Conservation (phyloP, 1,140 invertebrate species). For the Platyscapa corneri region DNA sequence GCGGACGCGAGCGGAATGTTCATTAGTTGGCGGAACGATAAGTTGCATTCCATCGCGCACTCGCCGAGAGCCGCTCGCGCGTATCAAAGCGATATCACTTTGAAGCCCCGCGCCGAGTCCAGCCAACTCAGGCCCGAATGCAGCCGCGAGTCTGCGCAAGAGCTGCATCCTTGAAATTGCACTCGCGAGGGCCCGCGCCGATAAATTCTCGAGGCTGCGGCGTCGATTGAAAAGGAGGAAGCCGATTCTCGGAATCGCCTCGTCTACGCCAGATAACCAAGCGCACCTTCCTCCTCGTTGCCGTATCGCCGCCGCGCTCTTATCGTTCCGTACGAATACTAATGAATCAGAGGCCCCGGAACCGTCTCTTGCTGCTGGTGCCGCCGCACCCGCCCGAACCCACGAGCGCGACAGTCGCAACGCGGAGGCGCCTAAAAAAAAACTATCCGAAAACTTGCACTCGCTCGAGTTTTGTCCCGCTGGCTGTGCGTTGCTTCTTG, state of each 20-base stretch:
- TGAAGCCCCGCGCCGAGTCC: constrained; percentile 14
- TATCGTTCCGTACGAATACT: neutral
- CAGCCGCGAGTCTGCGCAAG: neutral
- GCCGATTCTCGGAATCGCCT: neutral
- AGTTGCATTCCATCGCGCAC: constrained; percentile 52
- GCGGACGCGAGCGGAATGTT: constrained; percentile 49
- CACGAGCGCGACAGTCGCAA: neutral
- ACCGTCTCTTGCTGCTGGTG: neutral
- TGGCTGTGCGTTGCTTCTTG: neutral
- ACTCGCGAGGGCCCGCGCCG: neutral
- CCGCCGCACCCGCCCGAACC: too few species aligned
- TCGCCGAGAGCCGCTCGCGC: neutral
- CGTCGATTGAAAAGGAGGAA: neutral
- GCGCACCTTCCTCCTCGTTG: neutral
- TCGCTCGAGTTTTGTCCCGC: neutral
- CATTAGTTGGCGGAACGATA: constrained; percentile 58
- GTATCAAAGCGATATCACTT: constrained; percentile 49
- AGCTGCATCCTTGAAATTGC: neutral
- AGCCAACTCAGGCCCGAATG: constrained; percentile 13
- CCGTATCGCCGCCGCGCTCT: neutral
- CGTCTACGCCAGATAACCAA: neutral
- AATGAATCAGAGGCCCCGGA: neutral
- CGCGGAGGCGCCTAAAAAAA: too few species aligned
- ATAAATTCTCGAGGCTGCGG: neutral
- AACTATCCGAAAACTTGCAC: neutral